Base-by-base conservation (phyloP, 2,888 invertebrate species). In the Melitaea athalia region DNA sequence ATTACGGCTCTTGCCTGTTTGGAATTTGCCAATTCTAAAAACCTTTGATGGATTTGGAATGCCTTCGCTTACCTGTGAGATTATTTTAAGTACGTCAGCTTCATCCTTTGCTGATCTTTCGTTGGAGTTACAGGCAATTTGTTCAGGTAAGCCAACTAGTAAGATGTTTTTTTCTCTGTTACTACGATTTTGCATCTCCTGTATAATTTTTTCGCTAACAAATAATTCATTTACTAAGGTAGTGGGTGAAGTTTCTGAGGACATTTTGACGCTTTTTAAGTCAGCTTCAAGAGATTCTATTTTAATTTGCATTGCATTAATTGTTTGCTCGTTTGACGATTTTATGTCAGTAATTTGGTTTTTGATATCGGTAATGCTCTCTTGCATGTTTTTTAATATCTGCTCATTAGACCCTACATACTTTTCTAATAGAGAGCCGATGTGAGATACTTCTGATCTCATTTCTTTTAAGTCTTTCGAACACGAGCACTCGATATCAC, bases 281-380 rank as follows among this genome's bases (percentile, higher is more conserved):
- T 45, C 45, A 45, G 45, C 45, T 45, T 45, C 45, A 45, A 45
- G 45, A 45, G 45, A 45, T 45, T 65, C 61, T 45, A 70, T 53
- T 63, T 69, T 72, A 0, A 33, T 52, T 59, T 65, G 66, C 11
- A 71, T 65, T 5, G 45, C 55, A 47, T 61, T 52, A 43, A 68
- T 63, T 17, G 67, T 63, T 67, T 53, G 53, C 5, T 72, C 67
- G 8, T 70, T 72, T 14, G 71, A 64, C 7, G 42, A 59, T 65
- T 72, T 72, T 43, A 74, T 69, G 12, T 68, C 69, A 8, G 47
- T 61, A 11, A 75, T 70, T 50, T 74, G 68, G 1, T 63, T 60
- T 66, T 73, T 72, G n/a, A 75, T 57, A 0, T 75, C 74, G 6
- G 71, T 10, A 33, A 74, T 74, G 47, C 60, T 70, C 0, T 71